Conservation (phyloP, 1,140 invertebrate species). For the Drosophila arizonae region DNA sequence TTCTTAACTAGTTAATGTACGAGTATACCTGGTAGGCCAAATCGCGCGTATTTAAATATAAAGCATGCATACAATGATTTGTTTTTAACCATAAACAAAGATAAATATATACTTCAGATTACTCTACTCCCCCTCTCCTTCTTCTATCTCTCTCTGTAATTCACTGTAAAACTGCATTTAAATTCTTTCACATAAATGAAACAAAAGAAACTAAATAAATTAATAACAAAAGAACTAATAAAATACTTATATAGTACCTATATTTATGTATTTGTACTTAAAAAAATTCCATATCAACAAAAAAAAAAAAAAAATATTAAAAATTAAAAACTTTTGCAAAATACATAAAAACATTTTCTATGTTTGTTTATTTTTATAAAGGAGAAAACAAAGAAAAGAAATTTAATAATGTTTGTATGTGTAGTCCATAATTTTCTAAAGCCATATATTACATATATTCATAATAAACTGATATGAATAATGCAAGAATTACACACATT, state of each 20-base stretch:
- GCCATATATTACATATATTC: constrained; percentile 49
- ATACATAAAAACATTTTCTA: constrained; percentile 63
- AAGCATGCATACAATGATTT: constrained; percentile 28
- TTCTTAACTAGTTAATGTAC: constrained; percentile 33
- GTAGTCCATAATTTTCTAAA: constrained; percentile 75
- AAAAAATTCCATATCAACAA: constrained; percentile 61
- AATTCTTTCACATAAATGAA: constrained; percentile 35
- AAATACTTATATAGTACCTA: constrained; percentile 32
- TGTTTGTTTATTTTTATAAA: constrained; percentile 73
- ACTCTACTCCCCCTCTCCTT: constrained; percentile 22
- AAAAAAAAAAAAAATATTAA: constrained; percentile 20
- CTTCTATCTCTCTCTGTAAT: constrained; percentile 24
- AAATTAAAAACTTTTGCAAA: constrained; percentile 27
- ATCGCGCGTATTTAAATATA: constrained; percentile 20
- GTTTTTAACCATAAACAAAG: constrained; percentile 6
- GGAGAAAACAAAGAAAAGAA: constrained; percentile 23
- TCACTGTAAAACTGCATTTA: constrained; percentile 66
- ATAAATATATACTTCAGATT: constrained; percentile 23
- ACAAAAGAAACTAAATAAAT: constrained; percentile 35
- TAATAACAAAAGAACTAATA: constrained; percentile 16
- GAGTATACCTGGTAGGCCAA: constrained; percentile 66
- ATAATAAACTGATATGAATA: constrained; percentile 23
- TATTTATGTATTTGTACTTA: constrained; percentile 61
- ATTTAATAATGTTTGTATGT: constrained; percentile 64
- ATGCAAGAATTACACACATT: constrained; percentile 39